phyloP scores from a whole-genome alignment of 2,888 invertebrate species.

The Drosophila mettleri region DNA sequence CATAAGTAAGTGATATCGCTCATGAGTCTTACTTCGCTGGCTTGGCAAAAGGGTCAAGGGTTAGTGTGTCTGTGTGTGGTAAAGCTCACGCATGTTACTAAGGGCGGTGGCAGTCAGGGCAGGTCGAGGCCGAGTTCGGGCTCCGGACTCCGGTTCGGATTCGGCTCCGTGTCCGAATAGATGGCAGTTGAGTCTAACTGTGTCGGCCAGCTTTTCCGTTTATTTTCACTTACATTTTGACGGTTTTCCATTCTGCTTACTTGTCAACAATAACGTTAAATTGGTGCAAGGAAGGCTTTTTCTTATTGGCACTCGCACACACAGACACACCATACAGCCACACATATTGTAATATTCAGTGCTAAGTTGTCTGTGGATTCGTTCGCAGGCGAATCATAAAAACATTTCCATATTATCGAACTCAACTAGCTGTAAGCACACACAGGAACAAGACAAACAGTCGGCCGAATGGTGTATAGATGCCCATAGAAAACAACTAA shows the following conservation, averaged over 20 bases:
- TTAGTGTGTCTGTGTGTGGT: conserved; percentile 26
- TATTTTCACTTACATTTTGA: conserved; percentile 65
- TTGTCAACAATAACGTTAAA: conserved; percentile 66
- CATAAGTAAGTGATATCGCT: conserved; percentile 77
- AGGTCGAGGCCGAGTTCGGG: conserved; percentile 41
- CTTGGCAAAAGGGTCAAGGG: conserved; percentile 68
- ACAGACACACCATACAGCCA: conserved; percentile 3
- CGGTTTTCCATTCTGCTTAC: conserved; percentile 44
- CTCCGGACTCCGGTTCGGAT: conserved; percentile 17
- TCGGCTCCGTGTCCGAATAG: conserved; percentile 8
- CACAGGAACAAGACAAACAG: conserved; percentile 23
- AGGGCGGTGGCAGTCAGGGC: conserved; percentile 29
- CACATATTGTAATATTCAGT: conserved; percentile 5
- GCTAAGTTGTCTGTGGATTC: conserved; percentile 60
- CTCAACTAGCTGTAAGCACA: conserved; percentile 67
- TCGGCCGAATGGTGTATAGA: conserved; percentile 7
- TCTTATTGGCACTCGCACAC: conserved; percentile 29
- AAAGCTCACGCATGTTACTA: conserved; percentile 23
- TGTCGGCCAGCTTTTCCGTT: conserved; percentile 45
- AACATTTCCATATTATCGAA: conserved; percentile 84
- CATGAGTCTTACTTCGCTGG: conserved; percentile 59
- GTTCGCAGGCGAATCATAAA: conserved; percentile 75
- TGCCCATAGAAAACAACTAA: conserved; percentile 16
- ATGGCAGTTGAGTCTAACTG: conserved; percentile 9
- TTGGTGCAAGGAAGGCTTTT: conserved; percentile 36